Evolutionary conservation across 2,797 vertebrate genomes (phyloP), one percentile per base, ranked within the genome.

Genomic region (Microtus obscurus): DNA sequence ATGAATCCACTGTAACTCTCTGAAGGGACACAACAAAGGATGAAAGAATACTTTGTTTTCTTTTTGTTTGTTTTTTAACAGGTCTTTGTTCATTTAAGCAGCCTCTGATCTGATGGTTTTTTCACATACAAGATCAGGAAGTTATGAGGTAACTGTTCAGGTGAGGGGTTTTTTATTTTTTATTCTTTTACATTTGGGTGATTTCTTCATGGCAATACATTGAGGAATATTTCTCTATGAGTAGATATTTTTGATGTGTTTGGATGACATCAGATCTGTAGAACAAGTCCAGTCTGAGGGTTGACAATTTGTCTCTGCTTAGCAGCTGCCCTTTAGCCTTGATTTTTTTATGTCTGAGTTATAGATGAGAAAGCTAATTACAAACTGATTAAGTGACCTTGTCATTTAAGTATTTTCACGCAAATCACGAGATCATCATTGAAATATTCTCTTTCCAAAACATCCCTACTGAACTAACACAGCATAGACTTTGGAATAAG

Each of bases 1-100:
- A 95, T 93, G 71, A 80, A 67, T 92, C 87, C 29, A 25, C 90
- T 89, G 51, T 91, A 92, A 67, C 80, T 45, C 25, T 95, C 87
- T 79, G 78, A 76, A 89, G 63, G 16, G 40, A 37, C 74, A 74
- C 13, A 87, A 29, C 45, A 51, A 65, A 77, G 9, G 40, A 89
- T 25, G 17, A 76, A 93, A n/a, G 34, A 17, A 0, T 21, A 21
- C 34, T 34, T 78, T 51, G 61, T 87, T 27, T 25, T 69, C 37
- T 77, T 67, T 85, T 6, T 69, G 9, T 69, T 27, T 51, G 29
- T 40, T 63, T 63, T 34, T 6, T n/a, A 45, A 86, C 5, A 5
- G 86, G 21, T 2, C n/a, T 93, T 27, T 23, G 6, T 59, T 59
- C 56, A 59, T 34, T 11, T n/a, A 45, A 86, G 5, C 9, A 90